Base-by-base conservation (phyloP, 1,140 invertebrate species). In the Cherax quadricarinatus region DNA sequence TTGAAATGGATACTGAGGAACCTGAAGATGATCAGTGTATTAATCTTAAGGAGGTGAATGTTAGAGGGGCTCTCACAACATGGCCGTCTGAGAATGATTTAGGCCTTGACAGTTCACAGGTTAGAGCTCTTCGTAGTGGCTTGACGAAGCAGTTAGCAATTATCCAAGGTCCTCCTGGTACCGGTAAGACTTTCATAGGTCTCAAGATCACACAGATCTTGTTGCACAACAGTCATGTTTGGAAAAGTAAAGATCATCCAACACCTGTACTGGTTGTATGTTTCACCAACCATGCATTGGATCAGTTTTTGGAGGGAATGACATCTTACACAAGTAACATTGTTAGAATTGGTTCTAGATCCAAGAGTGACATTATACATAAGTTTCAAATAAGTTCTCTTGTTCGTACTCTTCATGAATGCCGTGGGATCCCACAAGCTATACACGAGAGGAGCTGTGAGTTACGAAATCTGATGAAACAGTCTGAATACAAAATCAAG, bases 261-360 rank as follows among this genome's bases (percentile, higher is more conserved):
- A 88, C 70, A 30, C 97, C 97, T 6, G 97, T 98, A 88, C 94
- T 98, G 3, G 95, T 98, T 16, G 96, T 98, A 30, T 98, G 97
- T 94, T 98, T 97, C 93, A 98, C 97, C 0, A 98, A 98, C 94
- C 97, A 98, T 95, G 98, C 98, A 1, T 94, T 98, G 4, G 98
- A 98, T 95, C 97, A 98, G 94, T 98, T 98, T 95, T 95, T 98
- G n/a, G 96, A 98, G 94, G 97, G 96, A 30, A 95, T 97, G 14
- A 94, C 96, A 7, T 88, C 94, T 24, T 94, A 93, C 62, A 94
- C 94, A 7, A 80, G 93, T 1, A 95, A 94, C 10, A 95, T 98
- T 85, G 95, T 97, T 18, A 96, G 98, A 51, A 96, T 98, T 93
- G 98, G 98, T 7, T 96, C 96, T 16, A 96, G 97, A 94, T 97